These are phyloP conservation scores for Capra hircus DNA, from an alignment of 2,113 vertebrate genomes.

Conservation along the genomic window DNA sequence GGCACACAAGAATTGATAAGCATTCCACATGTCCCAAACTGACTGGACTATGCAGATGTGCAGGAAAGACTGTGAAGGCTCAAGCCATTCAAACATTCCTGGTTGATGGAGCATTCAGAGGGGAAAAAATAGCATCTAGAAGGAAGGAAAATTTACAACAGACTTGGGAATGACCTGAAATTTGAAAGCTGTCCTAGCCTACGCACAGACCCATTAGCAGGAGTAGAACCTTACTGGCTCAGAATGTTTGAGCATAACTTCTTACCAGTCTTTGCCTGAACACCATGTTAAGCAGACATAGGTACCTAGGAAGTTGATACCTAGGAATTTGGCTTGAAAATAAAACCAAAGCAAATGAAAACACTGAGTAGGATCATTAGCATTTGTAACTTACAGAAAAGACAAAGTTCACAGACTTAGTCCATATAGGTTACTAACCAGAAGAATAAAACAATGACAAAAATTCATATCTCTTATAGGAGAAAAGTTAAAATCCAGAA, in stretches of 20 bases:
- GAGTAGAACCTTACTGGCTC: neutral
- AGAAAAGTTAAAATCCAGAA: neutral
- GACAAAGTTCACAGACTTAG: neutral
- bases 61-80: neutral
- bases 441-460: neutral
- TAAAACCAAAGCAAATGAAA: neutral
- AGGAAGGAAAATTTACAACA: neutral
- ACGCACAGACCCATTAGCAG: neutral
- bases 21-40: neutral
- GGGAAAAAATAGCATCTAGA: neutral
- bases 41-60: neutral
- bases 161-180: neutral
- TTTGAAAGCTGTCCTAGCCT: neutral
- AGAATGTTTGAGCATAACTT: neutral
- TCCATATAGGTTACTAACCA: neutral
- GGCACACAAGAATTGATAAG: neutral
- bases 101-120: neutral
- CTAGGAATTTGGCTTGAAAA: neutral
- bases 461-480: neutral
- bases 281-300: neutral
- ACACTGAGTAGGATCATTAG: neutral
- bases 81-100: neutral
- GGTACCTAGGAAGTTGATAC: neutral
- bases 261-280: neutral
- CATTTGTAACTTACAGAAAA: neutral